These are phyloP conservation scores for Intellagama lesueurii DNA, from an alignment of 2,797 vertebrate species.

Conservation along the genomic window DNA sequence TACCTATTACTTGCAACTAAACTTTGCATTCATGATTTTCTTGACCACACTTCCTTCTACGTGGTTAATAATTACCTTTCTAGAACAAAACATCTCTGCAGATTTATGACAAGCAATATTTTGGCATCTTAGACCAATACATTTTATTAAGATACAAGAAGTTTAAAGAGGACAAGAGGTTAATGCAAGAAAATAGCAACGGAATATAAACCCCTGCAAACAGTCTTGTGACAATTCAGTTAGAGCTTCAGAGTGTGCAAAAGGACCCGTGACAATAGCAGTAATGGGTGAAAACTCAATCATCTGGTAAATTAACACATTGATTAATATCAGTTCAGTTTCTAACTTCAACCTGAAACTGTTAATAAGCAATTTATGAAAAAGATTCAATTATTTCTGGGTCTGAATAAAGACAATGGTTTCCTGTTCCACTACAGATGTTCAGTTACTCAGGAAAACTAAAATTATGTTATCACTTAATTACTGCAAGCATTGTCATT, in stretches of 20 bases:
- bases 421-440: not conserved
- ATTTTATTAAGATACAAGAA: not conserved
- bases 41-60: not conserved
- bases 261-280: not conserved
- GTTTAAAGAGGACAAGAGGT: not conserved
- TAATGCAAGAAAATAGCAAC: not conserved
- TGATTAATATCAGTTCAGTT: not conserved
- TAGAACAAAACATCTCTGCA: not conserved
- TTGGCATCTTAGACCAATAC: not conserved
- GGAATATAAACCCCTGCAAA: not conserved
- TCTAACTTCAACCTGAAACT: not conserved
- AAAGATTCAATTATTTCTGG: not conserved
- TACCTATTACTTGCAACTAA: constrained; percentile 6
- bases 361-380: not conserved
- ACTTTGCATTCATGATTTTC: not conserved
- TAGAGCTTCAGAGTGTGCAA: not conserved
- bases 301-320: not conserved
- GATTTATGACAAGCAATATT: not conserved
- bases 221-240: not conserved
- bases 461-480: not conserved
- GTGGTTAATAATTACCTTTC: not conserved
- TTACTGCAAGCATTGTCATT: no score
- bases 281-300: not conserved
- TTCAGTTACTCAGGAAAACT: not conserved
- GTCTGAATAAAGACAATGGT: not conserved